These are phyloP conservation scores for Aricia artaxerxes DNA, from an alignment of 2,888 invertebrate species.

Conservation along the genomic window DNA sequence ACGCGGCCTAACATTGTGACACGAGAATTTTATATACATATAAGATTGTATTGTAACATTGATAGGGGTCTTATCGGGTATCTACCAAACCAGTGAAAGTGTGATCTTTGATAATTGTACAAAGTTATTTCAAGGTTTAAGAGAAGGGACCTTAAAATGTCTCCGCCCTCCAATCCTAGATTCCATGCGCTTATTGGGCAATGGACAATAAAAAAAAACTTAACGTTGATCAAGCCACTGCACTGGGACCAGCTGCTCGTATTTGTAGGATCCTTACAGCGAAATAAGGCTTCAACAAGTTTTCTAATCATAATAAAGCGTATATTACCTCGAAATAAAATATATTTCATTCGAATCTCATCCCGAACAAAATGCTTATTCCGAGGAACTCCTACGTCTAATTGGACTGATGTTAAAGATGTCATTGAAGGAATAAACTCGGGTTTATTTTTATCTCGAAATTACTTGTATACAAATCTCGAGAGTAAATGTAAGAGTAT, in stretches of 20 bases:
- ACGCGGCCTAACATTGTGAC: too few species aligned
- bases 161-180: too few species aligned
- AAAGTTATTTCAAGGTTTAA: neutral
- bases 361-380: conserved; percentile 5
- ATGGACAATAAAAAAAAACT: neutral
- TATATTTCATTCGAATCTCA: neutral
- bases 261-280: neutral
- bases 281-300: neutral
- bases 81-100: too few species aligned
- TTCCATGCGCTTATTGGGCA: too few species aligned
- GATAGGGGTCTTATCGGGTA: too few species aligned
- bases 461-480: conserved; percentile 18
- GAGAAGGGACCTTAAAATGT: neutral
- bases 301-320: conserved; percentile 11
- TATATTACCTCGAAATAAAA: neutral
- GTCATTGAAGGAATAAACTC: conserved; percentile 13
- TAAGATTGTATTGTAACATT: too few species aligned
- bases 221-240: neutral
- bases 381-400: conserved; percentile 10
- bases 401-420: conserved; percentile 15
- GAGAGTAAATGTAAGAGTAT: neutral
- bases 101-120: neutral
- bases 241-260: neutral
- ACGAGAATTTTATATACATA: too few species aligned
- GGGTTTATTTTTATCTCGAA: conserved; percentile 8